Base-by-base conservation (phyloP, 2,113 vertebrate species). In the Pelusios castaneus region DNA sequence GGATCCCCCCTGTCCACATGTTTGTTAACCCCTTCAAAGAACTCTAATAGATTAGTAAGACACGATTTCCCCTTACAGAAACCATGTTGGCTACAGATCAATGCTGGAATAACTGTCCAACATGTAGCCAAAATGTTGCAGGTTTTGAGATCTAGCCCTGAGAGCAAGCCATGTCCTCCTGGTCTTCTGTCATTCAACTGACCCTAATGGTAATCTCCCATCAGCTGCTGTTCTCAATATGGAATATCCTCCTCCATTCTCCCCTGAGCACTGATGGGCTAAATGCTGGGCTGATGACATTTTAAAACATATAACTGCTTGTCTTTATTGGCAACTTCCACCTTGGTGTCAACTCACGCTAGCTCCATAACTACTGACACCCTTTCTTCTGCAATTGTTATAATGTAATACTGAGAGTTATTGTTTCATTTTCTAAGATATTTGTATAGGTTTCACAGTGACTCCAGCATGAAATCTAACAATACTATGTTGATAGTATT, bases 311-410 rank as follows among this genome's bases (percentile, higher is more conserved):
- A 29, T 60, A 60, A 31, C 56, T 16, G 14, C 60, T 63, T 63
- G 60, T 63, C 31, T 63, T 63, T 19, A n/a, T 4, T 80, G 49
- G 51, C n/a, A 55, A 29, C 77, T 95, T 86, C 85, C 2, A 0
- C 67, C 78, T 29, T 75, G 41, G 8, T 47, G 13, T 27, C 31
- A 80, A 93, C 76, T n/a, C n/a, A n/a, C n/a, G n/a, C 55, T 34
- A 17, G 1, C 76, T 89, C 22, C 67, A 82, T n/a, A n/a, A 63
- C 2, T 1, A 8, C 0, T 0, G 63, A 8, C 0, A 0, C 24
- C 5, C 17, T 80, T 91, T 51, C 56, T 13, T 67, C 54, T 94
- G n/a, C 60, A 60, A 75, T 88, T 60, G 8, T 80, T 93, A 4
- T 52, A 76, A 22, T 84, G 85, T 82, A 82, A 79, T 43, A 38